Evolutionary conservation across 2,113 vertebrate species (phyloP).

Genomic region (Hippolais icterina): DNA sequence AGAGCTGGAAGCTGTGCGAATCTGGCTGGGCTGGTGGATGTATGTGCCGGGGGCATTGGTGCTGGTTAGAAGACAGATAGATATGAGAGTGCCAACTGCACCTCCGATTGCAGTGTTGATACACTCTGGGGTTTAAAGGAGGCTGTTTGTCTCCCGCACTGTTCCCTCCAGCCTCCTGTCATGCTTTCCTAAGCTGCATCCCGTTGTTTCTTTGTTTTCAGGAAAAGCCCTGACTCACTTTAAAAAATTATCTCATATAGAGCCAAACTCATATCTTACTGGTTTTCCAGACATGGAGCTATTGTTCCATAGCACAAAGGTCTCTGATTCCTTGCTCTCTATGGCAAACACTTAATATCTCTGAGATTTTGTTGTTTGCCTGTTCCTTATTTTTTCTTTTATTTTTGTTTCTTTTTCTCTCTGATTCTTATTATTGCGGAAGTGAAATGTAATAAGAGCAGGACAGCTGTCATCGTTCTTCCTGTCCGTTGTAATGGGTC

Average conservation of each 20-base stretch:
- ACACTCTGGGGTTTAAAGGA: neutral
- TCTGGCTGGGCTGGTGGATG: accelerated
- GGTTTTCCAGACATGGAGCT: neutral
- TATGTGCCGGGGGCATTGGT: neutral
- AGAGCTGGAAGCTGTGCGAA: neutral
- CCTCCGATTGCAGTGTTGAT: neutral
- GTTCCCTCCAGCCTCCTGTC: neutral
- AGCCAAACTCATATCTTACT: neutral
- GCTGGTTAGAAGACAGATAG: neutral
- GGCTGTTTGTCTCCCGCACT: neutral
- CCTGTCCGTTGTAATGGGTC: constrained; percentile 1
- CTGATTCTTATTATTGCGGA: constrained; percentile 1
- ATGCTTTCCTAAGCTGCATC: neutral
- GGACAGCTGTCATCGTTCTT: constrained; percentile 17
- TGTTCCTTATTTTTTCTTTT: neutral
- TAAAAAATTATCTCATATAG: neutral
- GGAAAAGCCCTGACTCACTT: neutral
- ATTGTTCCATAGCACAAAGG: neutral
- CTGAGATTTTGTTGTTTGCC: neutral
- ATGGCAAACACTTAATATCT: neutral
- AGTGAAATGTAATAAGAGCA: constrained; percentile 10
- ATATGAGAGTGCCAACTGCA: neutral
- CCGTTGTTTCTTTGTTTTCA: neutral
- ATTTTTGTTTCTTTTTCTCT: neutral
- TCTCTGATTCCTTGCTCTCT: neutral